Evolutionary conservation across 2,113 vertebrate species (phyloP).

Genomic region (Dasyornis broadbenti): DNA sequence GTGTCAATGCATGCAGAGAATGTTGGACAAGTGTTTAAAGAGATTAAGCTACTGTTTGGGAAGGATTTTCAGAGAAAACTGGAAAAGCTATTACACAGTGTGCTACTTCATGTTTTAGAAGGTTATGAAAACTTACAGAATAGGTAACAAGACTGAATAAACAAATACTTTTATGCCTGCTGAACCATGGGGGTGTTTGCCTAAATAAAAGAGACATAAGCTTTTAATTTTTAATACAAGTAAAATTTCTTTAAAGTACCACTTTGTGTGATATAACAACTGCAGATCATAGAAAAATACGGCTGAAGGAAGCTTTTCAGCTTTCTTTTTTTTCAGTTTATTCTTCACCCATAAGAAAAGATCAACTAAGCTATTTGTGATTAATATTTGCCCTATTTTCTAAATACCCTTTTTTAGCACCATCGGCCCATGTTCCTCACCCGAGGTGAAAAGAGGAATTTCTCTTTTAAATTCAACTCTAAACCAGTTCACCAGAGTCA

Average conservation of each 20-base stretch:
- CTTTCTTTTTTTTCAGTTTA: neutral
- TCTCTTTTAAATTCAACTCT: neutral
- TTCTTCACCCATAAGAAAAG: neutral
- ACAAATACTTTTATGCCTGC: neutral
- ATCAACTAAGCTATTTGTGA: neutral
- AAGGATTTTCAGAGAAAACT: slow-evolving; percentile 12
- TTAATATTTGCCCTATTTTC: neutral
- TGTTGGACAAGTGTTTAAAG: slow-evolving; percentile 31
- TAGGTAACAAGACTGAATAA: neutral
- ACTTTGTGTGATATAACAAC: neutral
- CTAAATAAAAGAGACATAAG: neutral
- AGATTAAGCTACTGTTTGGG: slow-evolving; percentile 8
- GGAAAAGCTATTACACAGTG: neutral
- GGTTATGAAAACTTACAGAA: neutral
- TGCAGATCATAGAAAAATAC: neutral
- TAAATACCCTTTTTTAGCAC: neutral
- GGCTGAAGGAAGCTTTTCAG: neutral
- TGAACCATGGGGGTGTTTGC: neutral
- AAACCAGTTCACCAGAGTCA: neutral
- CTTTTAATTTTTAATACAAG: neutral
- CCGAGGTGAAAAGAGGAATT: too few species aligned
- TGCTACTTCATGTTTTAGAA: neutral
- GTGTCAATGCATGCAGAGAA: neutral
- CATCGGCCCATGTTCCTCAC: accelerated
- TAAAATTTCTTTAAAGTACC: neutral